phyloP scores from a whole-genome alignment of 2,113 vertebrate species.

The Setophaga coronata region DNA sequence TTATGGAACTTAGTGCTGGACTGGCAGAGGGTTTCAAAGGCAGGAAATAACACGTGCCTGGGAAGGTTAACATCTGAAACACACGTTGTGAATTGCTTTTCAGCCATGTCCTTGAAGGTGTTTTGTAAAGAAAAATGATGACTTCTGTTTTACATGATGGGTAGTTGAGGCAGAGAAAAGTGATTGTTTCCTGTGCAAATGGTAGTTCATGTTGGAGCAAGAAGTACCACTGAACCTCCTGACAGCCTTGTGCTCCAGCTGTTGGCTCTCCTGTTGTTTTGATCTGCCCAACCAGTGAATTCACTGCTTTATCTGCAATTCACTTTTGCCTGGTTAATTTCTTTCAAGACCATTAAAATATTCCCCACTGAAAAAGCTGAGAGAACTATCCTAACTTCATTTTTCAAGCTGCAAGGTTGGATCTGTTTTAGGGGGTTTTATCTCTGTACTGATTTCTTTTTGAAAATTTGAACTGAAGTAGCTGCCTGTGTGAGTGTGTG shows the following conservation, averaged over 20 bases:
- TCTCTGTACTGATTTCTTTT: neutral
- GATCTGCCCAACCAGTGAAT: neutral
- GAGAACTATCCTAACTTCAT: neutral
- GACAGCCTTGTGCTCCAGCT: neutral
- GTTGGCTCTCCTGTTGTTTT: neutral
- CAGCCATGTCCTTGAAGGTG: neutral
- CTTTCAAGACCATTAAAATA: neutral
- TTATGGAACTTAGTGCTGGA: neutral
- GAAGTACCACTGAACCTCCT: neutral
- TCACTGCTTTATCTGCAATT: neutral
- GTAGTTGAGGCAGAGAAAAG: neutral
- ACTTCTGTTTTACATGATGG: neutral
- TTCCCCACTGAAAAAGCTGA: neutral
- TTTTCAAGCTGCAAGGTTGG: neutral
- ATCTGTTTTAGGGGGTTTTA: neutral
- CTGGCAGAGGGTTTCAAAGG: neutral
- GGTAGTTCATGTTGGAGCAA: neutral
- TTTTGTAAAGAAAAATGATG: neutral
- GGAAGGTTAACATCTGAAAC: neutral
- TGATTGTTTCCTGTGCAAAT: neutral
- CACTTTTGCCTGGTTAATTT: neutral
- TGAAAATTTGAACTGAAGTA: neutral
- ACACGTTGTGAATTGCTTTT: neutral
- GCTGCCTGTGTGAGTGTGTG: neutral
- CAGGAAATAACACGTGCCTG: neutral